Evolutionary conservation across 2,113 vertebrate genomes (phyloP), one percentile per base, ranked within the genome.

Genomic region (Platichthys flesus): DNA sequence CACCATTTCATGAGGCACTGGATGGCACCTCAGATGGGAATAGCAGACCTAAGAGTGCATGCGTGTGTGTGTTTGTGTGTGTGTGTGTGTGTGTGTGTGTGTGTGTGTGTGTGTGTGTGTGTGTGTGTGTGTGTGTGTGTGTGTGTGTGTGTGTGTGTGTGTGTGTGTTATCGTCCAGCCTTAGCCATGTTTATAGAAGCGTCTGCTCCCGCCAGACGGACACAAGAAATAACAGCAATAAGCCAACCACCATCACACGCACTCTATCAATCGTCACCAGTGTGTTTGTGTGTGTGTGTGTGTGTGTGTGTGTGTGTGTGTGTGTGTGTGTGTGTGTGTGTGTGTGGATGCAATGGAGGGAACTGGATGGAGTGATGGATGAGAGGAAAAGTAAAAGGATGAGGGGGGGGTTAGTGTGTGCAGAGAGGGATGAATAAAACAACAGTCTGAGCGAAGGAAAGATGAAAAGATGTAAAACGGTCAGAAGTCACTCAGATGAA

Each of bases 181-280:
- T 42, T 3, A 10, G 40, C 40, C 54, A 56, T 91, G 86, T 92
- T 91, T 90, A 76, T 71, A 57, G 67, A 92, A 86, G 73, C 4
- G 77, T 88, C 84, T 83, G 70, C 78, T 83, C 20, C 20, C 67
- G 23, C 63, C 71, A 88, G 71, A 89, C 83, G 81, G 83, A 83
- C 87, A 73, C 56, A 67, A 82, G 81, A 71, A 93, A 92, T 84
- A 92, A 94, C 87, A 92, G 72, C 76, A 81, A 75, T 74, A 73
- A 77, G 86, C 85, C 89, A 83, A 71, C 71, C 52, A 8, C 72
- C 78, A 67, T 90, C 89, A 81, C 79, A 63, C 78, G 54, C 78
- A 85, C 83, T 65, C 71, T 66, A 85, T 87, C 74, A 81, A 72
- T 82, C 75, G 26, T 67, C 63, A 64, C 42, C 62, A n/a, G 24